Conservation (phyloP, 2,888 invertebrate genomes). For the Melinaea menophilus region DNA sequence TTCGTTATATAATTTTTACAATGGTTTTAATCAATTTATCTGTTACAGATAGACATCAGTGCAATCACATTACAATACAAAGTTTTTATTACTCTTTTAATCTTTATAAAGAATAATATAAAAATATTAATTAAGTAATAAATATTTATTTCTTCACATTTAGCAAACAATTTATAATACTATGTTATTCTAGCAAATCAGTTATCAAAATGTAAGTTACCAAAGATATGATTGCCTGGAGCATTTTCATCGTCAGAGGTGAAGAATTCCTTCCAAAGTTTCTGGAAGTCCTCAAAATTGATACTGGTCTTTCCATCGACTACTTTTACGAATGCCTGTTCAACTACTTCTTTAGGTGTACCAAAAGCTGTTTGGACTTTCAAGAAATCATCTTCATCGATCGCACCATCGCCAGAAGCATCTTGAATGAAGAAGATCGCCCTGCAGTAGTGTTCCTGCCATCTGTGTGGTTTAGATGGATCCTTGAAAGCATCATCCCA, state of each 20-base stretch:
- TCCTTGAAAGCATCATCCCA: slow-evolving; percentile 89
- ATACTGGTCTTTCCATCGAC: slow-evolving; percentile 85
- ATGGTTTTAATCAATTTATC: too few species aligned
- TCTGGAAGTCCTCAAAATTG: slow-evolving; percentile 85
- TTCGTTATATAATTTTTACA: too few species aligned
- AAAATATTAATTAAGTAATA: background rate
- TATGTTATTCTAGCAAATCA: slow-evolving; percentile 7
- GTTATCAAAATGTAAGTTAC: slow-evolving; percentile 83
- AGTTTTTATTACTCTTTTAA: too few species aligned
- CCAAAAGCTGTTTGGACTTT: slow-evolving; percentile 89
- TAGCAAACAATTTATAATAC: slow-evolving; percentile 5
- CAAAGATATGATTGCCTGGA: slow-evolving; percentile 92
- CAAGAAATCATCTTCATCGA: slow-evolving; percentile 90
- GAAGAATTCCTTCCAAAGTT: slow-evolving; percentile 91
- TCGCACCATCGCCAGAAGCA: slow-evolving; percentile 85
- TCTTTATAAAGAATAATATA: too few species aligned
- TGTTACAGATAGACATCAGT: too few species aligned
- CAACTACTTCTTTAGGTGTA: slow-evolving; percentile 83
- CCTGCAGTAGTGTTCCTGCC: slow-evolving; percentile 91
- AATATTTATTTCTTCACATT: slow-evolving; percentile 4
- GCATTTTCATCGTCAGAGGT: slow-evolving; percentile 86
- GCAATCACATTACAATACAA: too few species aligned
- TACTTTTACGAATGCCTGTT: slow-evolving; percentile 87
- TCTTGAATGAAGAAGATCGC: slow-evolving; percentile 93
- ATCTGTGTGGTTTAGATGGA: slow-evolving; percentile 84